Percentiles rank a stretch among this genome's conserved stretches.
Conservation (phyloP, 2,797 vertebrate species). For the Nyctibius grandis region DNA sequence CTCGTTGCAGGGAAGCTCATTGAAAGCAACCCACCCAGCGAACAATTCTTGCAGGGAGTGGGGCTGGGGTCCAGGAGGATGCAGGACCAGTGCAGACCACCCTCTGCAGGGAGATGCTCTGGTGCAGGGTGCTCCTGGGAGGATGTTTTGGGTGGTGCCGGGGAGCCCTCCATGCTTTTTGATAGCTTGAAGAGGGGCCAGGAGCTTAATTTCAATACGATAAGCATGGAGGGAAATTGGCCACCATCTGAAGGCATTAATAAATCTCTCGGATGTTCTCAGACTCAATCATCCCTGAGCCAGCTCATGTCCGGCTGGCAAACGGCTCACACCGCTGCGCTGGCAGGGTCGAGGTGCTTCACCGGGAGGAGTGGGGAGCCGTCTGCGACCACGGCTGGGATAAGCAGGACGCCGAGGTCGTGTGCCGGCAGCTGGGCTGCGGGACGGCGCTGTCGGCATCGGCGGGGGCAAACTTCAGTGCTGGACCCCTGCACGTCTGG, state of each 20-base stretch:
- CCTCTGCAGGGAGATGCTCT: neutral
- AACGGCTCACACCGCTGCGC: neutral
- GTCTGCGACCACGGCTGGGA: conserved; percentile 31
- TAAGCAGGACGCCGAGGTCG: neutral
- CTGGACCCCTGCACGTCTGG: neutral
- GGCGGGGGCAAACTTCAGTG: accelerated
- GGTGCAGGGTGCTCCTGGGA: neutral
- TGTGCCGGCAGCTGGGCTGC: conserved; percentile 49
- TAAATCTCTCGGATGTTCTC: neutral
- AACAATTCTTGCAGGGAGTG: neutral
- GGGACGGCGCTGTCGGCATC: neutral
- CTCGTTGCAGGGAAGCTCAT: accelerated
- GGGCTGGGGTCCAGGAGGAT: neutral
- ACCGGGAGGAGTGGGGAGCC: conserved; percentile 15
- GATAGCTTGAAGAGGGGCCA: neutral
- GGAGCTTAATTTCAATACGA: neutral
- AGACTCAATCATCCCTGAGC: neutral
- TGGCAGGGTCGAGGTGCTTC: conserved; percentile 37
- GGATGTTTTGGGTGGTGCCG: neutral
- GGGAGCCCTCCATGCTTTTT: neutral
- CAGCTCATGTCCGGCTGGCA: neutral
- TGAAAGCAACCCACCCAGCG: accelerated
- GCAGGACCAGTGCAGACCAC: neutral
- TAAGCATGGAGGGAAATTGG: neutral
- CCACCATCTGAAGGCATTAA: neutral